Percentiles rank a stretch among this genome's conserved stretches.
phyloP scores from a whole-genome alignment of 2,888 invertebrate genomes.

The Sinohyriopsis cumingii region DNA sequence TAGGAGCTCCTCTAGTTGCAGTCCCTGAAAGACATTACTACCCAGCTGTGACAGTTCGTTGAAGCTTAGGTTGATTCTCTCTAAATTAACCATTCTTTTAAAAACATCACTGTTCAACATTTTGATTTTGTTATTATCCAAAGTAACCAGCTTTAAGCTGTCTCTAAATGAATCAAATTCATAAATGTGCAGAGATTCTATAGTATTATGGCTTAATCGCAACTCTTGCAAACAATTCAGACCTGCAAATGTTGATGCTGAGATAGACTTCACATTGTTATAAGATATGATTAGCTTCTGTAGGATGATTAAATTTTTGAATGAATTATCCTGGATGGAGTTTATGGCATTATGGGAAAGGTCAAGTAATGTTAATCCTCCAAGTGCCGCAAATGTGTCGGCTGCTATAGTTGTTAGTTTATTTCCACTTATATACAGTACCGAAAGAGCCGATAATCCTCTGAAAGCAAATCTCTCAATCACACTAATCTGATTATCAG shows the following conservation, averaged over 20 bases:
- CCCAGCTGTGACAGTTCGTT: constrained; percentile 45
- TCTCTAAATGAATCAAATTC: constrained; percentile 25
- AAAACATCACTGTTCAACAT: constrained; percentile 43
- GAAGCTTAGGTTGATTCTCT: constrained; percentile 38
- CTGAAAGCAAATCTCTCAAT: constrained; percentile 36
- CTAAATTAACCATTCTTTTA: constrained; percentile 34
- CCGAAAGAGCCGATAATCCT: constrained; percentile 25
- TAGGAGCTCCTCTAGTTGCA: constrained; percentile 40
- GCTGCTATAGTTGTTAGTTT: constrained; percentile 23
- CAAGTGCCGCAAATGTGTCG: constrained; percentile 30
- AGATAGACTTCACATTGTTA: constrained; percentile 36
- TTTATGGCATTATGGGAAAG: constrained; percentile 41
- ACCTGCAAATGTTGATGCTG: constrained; percentile 31
- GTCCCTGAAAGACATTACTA: constrained; percentile 39
- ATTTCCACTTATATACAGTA: constrained; percentile 37
- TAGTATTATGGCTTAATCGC: constrained; percentile 34
- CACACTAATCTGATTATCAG: constrained; percentile 32
- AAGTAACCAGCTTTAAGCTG: constrained; percentile 26
- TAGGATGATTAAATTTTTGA: constrained; percentile 30
- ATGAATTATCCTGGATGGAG: constrained; percentile 25
- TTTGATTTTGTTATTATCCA: constrained; percentile 39
- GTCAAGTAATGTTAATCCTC: constrained; percentile 31
- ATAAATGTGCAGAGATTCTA: constrained; percentile 23
- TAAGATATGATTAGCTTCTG: constrained; percentile 25
- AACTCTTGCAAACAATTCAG: constrained; percentile 30